phyloP scores from a whole-genome alignment of 2,113 vertebrate genomes.

The Acrocephalus kingi region DNA sequence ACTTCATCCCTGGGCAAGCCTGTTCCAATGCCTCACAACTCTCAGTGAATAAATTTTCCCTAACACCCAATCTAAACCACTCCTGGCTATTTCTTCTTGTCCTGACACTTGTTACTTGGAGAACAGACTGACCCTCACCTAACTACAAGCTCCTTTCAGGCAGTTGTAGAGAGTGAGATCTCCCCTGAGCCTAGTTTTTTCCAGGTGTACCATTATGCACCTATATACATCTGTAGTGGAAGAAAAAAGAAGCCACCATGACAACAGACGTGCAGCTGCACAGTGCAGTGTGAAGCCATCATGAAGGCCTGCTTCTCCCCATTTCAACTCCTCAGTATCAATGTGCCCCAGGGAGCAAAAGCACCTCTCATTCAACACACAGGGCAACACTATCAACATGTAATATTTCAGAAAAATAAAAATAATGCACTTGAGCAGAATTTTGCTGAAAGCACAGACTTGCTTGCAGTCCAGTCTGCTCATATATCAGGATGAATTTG shows the following conservation, averaged over 20 bases:
- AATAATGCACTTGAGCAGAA: not conserved
- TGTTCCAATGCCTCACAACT: not conserved
- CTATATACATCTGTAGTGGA: fast-evolving
- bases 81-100: not conserved
- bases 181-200: fast-evolving
- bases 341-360: not conserved
- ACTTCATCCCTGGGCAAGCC: not conserved
- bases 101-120: not conserved
- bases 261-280: fast-evolving
- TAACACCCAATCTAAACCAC: not conserved
- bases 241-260: not conserved
- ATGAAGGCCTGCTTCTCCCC: not conserved
- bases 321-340: not conserved
- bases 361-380: not conserved
- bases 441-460: slow-evolving; percentile 1
- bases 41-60: not conserved
- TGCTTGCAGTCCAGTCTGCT: not conserved
- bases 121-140: not conserved
- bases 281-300: not conserved
- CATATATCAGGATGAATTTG: slow-evolving; percentile 10
- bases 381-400: not conserved
- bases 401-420: not conserved
- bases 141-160: not conserved
- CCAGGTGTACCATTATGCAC: not conserved
- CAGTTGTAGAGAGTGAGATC: not conserved